Evolutionary conservation across 1,140 invertebrate genomes (phyloP), one percentile per base, ranked within the genome.

Genomic region (Steinernema khuongi): DNA sequence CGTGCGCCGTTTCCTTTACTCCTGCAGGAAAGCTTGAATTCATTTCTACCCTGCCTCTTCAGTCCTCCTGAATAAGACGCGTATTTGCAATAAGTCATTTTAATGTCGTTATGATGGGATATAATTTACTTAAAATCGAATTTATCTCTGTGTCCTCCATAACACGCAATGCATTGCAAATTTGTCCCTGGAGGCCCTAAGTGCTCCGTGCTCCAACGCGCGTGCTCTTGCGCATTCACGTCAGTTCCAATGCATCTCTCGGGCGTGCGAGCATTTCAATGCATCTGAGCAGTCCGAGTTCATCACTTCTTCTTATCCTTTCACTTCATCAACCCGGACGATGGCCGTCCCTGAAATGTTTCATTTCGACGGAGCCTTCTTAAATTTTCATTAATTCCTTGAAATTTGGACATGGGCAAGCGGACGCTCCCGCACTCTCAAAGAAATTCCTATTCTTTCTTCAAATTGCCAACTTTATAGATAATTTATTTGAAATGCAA

Each of bases 401-500:
- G 50, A 60, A 60, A 60, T 60, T 60, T 60, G 50, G 14, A 60
- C 50, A 22, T n/a, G 50, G 14, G 50, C 14, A 22, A 60, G 50
- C 50, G 36, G 36, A 41, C 36, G n/a, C 36, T 41, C 36, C 7
- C 36, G 36, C 36, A 22, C 50, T 14, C 50, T 14, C 50, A 22
- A 60, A 60, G 50, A 60, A 60, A 60, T 60, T 60, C 50, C 26
- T 60, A n/a, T 60, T 60, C 50, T 60, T 60, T 60, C 26, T 60
- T 60, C 50, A 60, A 60, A 60, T 60, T 60, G 50, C 50, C 50
- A 60, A 60, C 50, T 60, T 60, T 60, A 60, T 60, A 60, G 50
- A 60, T 60, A 60, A 60, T 60, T 60, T 60, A 60, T 60, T 60
- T 60, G 50, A 2, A 41, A n/a, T n/a, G 36, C 36, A 41, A 41